Base-by-base conservation (phyloP, 2,888 invertebrate genomes). In the Amaurobius ferox region DNA sequence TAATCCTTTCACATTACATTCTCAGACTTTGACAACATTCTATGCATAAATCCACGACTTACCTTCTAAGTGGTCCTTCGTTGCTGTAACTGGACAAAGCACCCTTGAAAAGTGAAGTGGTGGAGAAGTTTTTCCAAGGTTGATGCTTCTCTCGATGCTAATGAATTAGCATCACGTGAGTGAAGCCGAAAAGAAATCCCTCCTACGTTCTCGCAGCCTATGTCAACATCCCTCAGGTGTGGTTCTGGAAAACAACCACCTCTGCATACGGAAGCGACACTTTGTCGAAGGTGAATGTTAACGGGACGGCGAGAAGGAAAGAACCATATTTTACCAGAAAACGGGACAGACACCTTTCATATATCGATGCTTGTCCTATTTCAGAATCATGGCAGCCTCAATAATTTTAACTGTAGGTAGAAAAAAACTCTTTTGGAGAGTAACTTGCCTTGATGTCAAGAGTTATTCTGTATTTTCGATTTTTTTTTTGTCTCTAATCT, bases 201-300 rank as follows among this genome's bases (percentile, higher is more conserved):
- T 40, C 68, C 40, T 28, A 68, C 40, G 26, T 68, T n/a, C 39
- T 35, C 35, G 28, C 13, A 23, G 61, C 23, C 16, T 16, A 26
- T 72, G 61, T 74, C 73, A 74, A 81, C 81, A 76, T 28, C 40
- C 16, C 70, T 40, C 6, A 61, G 71, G 76, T 48, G 70, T 70
- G 70, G 44, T 35, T 64, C 26, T 26, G 3, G 13, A 76, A 83
- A 70, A 74, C 67, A 80, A 61, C 61, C 81, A 40, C 70, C 71
- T 83, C 76, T 71, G 30, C 68, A 67, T 28, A 55, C 70, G 76
- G 71, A 76, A 76, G 29, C 76, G 64, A 29, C 64, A 29, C 23
- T 28, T 40, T 28, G n/a, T 23, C 6, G 23, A 68, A 68, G 68
- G 23, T 28, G 5, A 23, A 40, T 39, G 29, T 39, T 40, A 68